Evolutionary conservation across 2,113 vertebrate genomes (phyloP).

Genomic region (Campylomormyrus numenius): DNA sequence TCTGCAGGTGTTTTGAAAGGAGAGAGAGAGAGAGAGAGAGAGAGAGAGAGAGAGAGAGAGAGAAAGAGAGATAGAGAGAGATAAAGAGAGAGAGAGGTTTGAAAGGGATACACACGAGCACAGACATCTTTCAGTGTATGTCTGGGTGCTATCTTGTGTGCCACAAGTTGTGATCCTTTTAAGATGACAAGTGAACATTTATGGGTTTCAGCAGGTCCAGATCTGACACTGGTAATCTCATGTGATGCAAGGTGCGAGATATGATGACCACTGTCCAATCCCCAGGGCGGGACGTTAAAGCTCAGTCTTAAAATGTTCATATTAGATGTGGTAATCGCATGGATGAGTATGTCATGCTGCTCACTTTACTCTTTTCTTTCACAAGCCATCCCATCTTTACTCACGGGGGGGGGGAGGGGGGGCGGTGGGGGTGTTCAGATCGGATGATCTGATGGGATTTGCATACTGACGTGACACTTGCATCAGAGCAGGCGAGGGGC

Average conservation of each 20-base stretch:
- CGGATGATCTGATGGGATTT: not conserved
- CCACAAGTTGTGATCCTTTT: not conserved
- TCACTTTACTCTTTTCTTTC: not conserved
- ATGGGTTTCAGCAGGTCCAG: slow-evolving; percentile 22
- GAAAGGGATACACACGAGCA: not conserved
- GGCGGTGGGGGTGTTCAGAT: not conserved
- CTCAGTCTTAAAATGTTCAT: slow-evolving; percentile 24
- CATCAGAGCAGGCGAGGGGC: not conserved
- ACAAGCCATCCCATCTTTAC: not conserved
- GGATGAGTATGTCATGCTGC: slow-evolving; percentile 14
- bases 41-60: not conserved
- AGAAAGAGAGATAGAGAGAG: not conserved
- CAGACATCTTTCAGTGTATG: not conserved
- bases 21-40: not conserved
- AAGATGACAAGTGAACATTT: slow-evolving; percentile 8
- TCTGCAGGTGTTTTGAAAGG: slow-evolving; percentile 9
- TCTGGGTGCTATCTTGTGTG: not conserved
- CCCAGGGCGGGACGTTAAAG: slow-evolving; percentile 26
- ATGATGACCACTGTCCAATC: slow-evolving; percentile 13
- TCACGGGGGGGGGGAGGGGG: not conserved
- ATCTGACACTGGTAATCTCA: slow-evolving; percentile 21
- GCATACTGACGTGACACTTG: not conserved
- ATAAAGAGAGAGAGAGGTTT: not conserved
- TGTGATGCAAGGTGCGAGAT: slow-evolving; percentile 16
- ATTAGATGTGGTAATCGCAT: not conserved